Conservation (phyloP, 2,797 vertebrate genomes). For the Myiotriccus ornatus region DNA sequence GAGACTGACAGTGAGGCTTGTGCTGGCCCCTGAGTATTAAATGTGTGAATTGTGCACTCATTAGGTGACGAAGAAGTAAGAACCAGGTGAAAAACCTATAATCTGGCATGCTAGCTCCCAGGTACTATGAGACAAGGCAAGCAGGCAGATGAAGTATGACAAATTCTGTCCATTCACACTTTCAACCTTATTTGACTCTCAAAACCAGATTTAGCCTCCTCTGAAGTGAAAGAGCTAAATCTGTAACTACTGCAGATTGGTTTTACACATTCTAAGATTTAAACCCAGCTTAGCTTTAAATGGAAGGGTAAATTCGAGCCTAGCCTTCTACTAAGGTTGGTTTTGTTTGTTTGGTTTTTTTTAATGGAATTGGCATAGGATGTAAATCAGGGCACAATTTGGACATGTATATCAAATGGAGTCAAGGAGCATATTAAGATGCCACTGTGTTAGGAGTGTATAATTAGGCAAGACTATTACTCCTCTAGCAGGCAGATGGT, state of each 20-base stretch:
- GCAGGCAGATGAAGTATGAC: neutral
- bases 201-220: neutral
- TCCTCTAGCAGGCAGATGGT: conserved; percentile 42
- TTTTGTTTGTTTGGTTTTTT: neutral
- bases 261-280: neutral
- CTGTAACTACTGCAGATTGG: neutral
- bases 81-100: neutral
- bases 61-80: neutral
- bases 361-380: neutral
- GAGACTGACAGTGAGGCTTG: neutral
- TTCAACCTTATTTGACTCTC: neutral
- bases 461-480: conserved; percentile 33
- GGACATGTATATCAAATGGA: neutral
- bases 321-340: neutral
- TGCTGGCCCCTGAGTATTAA: neutral
- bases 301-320: neutral
- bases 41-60: neutral
- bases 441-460: neutral
- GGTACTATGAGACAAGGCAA: neutral
- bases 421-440: neutral
- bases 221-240: neutral
- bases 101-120: neutral
- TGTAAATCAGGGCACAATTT: neutral
- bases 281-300: neutral
- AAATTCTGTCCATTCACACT: neutral